A percentile compares a stretch with the other conserved stretches of the same genome.
These are phyloP conservation scores for Craterocephalus amniculus DNA, from an alignment of 2,797 vertebrate genomes.

Conservation along the genomic window DNA sequence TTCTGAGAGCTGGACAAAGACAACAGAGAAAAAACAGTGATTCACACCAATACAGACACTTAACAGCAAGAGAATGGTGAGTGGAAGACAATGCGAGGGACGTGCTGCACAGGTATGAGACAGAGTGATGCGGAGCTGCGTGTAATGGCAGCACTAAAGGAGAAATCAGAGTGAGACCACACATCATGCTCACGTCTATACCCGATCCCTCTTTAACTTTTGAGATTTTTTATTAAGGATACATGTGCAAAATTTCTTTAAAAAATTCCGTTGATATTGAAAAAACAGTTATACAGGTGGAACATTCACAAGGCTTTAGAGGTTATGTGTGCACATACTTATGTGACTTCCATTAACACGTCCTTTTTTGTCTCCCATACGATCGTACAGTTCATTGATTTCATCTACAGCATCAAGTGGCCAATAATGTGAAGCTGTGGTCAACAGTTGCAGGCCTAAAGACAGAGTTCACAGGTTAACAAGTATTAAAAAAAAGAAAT, in stretches of 20 bases:
- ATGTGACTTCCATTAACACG: conserved; percentile 80
- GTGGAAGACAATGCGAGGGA: conserved; percentile 65
- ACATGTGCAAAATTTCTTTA: background rate
- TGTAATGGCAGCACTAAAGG: conserved; percentile 33
- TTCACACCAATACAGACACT: conserved; percentile 69
- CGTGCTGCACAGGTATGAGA: conserved; percentile 77
- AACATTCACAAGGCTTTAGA: conserved; percentile 27
- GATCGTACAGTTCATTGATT: conserved; percentile 89
- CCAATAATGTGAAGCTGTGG: conserved; percentile 95
- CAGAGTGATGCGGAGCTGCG: conserved; percentile 70
- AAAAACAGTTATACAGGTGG: conserved; percentile 45
- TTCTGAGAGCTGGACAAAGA: conserved; percentile 91
- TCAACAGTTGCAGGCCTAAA: conserved; percentile 91
- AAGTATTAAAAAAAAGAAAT: conserved; percentile 40
- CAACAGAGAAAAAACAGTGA: conserved; percentile 79
- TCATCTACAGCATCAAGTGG: conserved; percentile 91
- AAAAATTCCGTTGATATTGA: conserved; percentile 39
- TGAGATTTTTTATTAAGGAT: background rate
- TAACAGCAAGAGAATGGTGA: conserved; percentile 45
- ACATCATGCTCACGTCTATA: conserved; percentile 75
- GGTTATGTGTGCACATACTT: conserved; percentile 75
- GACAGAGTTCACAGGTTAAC: conserved; percentile 63
- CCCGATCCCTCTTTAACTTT: conserved; percentile 72
- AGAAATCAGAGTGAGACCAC: conserved; percentile 50
- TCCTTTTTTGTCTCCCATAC: conserved; percentile 87